Evolutionary conservation across 2,888 invertebrate genomes (phyloP).

Genomic region (Aromia moschata): DNA sequence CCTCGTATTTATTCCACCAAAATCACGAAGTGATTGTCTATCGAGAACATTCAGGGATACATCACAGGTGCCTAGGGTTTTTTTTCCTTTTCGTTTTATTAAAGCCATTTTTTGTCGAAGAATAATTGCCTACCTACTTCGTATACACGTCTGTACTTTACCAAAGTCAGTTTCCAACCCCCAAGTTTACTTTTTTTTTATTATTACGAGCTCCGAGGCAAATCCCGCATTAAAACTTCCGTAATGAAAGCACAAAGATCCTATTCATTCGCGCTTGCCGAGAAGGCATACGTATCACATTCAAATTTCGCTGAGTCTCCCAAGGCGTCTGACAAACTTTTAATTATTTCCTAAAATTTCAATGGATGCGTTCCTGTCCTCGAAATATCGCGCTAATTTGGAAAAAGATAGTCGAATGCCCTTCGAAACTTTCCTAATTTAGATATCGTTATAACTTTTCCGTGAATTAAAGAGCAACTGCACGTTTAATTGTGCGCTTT

Average conservation of each 20-base stretch:
- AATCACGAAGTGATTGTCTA: too few species aligned
- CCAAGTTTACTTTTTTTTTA: too few species aligned
- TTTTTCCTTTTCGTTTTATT: too few species aligned
- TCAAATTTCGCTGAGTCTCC: background rate
- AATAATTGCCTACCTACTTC: too few species aligned
- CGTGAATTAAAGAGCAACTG: constrained; percentile 26
- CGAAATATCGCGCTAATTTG: constrained; percentile 31
- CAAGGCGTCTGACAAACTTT: constrained; percentile 27
- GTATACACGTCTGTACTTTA: too few species aligned
- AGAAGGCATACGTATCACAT: background rate
- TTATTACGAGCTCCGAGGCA: too few species aligned
- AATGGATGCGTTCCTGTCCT: constrained; percentile 21
- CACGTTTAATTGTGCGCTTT: background rate
- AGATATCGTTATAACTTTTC: constrained; percentile 52
- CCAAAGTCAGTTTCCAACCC: too few species aligned
- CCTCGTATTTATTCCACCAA: too few species aligned
- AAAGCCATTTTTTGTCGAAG: too few species aligned
- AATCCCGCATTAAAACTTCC: too few species aligned
- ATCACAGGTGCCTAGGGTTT: too few species aligned
- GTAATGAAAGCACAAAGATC: background rate
- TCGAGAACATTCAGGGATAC: too few species aligned
- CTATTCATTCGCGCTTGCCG: background rate
- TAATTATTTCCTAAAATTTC: constrained; percentile 32
- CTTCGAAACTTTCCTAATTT: constrained; percentile 50
- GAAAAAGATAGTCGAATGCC: constrained; percentile 46